These are phyloP conservation scores for Megaleporinus macrocephalus DNA, from an alignment of 2,113 vertebrate genomes.

Conservation along the genomic window DNA sequence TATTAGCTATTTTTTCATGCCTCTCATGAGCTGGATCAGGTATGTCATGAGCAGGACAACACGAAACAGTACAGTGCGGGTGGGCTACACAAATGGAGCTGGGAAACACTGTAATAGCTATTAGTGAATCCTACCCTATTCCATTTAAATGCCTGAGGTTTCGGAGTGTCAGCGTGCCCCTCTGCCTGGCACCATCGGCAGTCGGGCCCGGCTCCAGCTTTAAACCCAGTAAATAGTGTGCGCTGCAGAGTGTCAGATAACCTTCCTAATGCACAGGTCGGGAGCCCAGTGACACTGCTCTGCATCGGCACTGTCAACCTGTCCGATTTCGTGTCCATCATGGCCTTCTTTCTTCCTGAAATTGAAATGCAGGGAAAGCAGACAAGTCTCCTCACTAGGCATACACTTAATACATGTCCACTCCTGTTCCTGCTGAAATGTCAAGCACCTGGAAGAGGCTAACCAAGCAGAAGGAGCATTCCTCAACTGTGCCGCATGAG, in stretches of 20 bases:
- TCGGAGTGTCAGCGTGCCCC: background rate
- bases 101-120: slow-evolving; percentile 19
- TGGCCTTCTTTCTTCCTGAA: slow-evolving; percentile 50
- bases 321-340: slow-evolving; percentile 47
- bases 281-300: slow-evolving; percentile 47
- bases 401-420: slow-evolving; percentile 43
- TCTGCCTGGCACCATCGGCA: slow-evolving; percentile 5
- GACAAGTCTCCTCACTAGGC: slow-evolving; percentile 27
- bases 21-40: background rate
- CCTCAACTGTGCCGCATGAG: slow-evolving; percentile 12
- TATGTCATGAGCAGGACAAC: background rate
- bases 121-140: slow-evolving; percentile 38
- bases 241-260: slow-evolving; percentile 48
- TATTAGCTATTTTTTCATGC: background rate
- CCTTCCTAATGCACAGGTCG: slow-evolving; percentile 40
- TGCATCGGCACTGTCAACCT: slow-evolving; percentile 53
- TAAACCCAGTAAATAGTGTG: slow-evolving; percentile 50
- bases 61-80: background rate
- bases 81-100: background rate
- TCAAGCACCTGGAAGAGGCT: slow-evolving; percentile 32
- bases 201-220: slow-evolving; percentile 6
- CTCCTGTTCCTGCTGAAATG: slow-evolving; percentile 40
- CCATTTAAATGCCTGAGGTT: slow-evolving; percentile 21
- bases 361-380: slow-evolving; percentile 49
- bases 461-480: slow-evolving; percentile 36